Base-by-base conservation (phyloP, 2,113 vertebrate species). In the Melanocharis versteri region DNA sequence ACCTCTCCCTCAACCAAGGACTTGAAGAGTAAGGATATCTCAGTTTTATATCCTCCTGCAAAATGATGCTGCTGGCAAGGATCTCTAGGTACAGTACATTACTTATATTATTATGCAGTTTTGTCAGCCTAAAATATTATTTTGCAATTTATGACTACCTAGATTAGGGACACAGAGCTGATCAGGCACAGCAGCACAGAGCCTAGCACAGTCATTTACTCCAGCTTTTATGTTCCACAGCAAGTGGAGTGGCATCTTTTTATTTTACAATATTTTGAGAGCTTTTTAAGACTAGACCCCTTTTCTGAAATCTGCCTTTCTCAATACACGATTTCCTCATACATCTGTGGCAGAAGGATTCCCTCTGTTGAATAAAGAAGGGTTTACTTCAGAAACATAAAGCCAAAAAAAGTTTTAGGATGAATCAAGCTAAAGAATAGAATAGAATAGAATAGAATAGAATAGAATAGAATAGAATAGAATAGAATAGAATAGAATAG, bases 61-160 rank as follows among this genome's bases (percentile, higher is more conserved):
- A 90, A 94, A 73, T 73, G 39, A 75, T 56, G 22, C 66, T 71
- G 51, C 85, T 90, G 79, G 47, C 62, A 88, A 90, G 64, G 47
- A 88, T 81, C 54, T 56, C 56, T 66, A 86, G 85, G 85, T 91
- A 93, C 47, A 66, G 76, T 86, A 66, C 62, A 56, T 85, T 93
- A 61, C 82, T 88, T 88, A 48, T 3, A 70, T 81, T 88, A 83
- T 51, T 75, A 62, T 45, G 35, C 79, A 90, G 56, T 81, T 83
- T 95, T 94, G 79, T 90, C 83, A 86, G 56, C 31, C 37, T 81
- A 78, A 89, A 92, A 90, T 70, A 88, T 31, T 96, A 57, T 96
- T 96, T 96, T 92, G 60, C 50, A 73, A 44, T 76, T 79, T 27
- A 88, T 83, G 60, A 79, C 66, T 91, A 10, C 47, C 56, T 62